Evolutionary conservation across 2,113 vertebrate genomes (phyloP), one percentile per base, ranked within the genome.

Genomic region (Colistium nudipinnis): DNA sequence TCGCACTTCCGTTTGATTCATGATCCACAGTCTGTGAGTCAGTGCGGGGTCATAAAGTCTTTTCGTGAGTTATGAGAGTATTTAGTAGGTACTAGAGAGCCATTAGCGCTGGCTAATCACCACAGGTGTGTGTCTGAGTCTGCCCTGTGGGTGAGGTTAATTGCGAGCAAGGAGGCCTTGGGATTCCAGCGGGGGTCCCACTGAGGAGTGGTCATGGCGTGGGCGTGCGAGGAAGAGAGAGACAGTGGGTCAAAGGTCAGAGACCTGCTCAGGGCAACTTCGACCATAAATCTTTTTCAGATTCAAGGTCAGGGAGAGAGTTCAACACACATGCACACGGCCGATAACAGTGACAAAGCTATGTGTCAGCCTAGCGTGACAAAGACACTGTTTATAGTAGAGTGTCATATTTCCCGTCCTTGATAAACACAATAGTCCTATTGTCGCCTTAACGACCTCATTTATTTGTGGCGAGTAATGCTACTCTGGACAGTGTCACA

Each of bases 121-220:
- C 76, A 47, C 69, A 80, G 70, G 75, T 80, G 80, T 83, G 69
- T 77, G 71, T 59, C 63, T 65, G 71, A 61, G 55, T 48, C 41
- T 69, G 74, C 72, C 67, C 75, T 73, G 80, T 81, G 80, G 84
- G 69, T 59, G 81, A 89, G 89, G 90, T 92, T 91, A 91, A 90
- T 91, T 92, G 84, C 81, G 76, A 74, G 78, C 64, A 76, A 70
- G 87, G 83, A 86, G 73, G 82, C 72, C 81, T 68, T 36, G 14
- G n/a, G 63, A 80, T 70, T 72, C 44, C 38, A 16, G 69, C 53
- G 59, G 57, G 44, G 55, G 65, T 56, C 52, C 76, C 59, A 16
- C 4, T 25, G 2, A 59, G 48, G 7, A 9, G 51, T 52, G 51
- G 38, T 17, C 49, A 53, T 17, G 22, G 57, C 57, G 67, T 25